Evolutionary conservation across 2,797 vertebrate genomes (phyloP), one percentile per base, ranked within the genome.

Genomic region (Clarias platycephalus): DNA sequence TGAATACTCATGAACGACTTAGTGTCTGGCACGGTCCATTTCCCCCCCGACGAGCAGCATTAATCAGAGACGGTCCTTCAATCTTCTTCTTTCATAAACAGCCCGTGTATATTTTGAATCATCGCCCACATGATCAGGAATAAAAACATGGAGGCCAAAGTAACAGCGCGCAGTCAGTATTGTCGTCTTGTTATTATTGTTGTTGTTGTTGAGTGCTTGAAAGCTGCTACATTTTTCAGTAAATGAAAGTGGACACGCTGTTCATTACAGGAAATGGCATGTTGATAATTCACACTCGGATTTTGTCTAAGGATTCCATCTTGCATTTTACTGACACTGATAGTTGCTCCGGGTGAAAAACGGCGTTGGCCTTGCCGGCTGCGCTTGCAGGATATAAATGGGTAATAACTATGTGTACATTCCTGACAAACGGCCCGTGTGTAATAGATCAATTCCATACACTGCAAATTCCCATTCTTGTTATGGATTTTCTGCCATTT

Each of bases 351-450:
- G 68, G 12, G 24, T 92, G 91, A 93, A 80, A 88, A 88, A 92
- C 90, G 85, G 66, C 75, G 76, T 86, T 55, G 55, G 89, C 86
- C 40, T 49, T 83, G 76, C 26, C 67, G 60, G 86, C 81, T 81
- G 85, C 87, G 81, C 88, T 90, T 77, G 83, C 85, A 88, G 92
- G 91, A 91, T 91, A 90, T 92, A 92, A 92, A 88, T 37, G 10
- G 85, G 87, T 93, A 93, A 93, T 93, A 92, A 94, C 93, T 93
- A 91, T 88, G 89, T 92, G 91, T 91, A 90, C 92, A 83, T 92
- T 92, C 90, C 90, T 89, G 85, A 90, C 90, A 90, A 89, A 90
- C 84, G 81, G 84, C 86, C 75, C 3, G 2, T 88, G 81, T 90
- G 89, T 91, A 91, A 91, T 80, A 76, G 91, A 93, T 94, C 87